phyloP scores from a whole-genome alignment of 2,113 vertebrate species.

The Brachypteracias leptosomus region DNA sequence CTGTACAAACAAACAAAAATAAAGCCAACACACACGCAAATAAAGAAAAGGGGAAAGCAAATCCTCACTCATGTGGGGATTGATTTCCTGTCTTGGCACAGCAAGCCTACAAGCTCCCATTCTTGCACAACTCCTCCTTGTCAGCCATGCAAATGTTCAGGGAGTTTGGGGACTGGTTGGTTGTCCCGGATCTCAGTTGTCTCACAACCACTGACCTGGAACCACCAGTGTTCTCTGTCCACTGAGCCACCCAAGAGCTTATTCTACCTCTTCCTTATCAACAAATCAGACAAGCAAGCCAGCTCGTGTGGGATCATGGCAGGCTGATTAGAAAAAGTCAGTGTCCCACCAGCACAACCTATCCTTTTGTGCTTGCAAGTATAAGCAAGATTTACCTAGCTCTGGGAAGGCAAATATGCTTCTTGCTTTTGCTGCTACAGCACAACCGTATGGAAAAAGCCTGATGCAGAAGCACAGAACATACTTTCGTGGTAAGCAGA shows the following conservation, averaged over 20 bases:
- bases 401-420: not conserved
- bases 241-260: not conserved
- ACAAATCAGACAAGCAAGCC: not conserved
- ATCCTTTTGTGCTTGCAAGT: not conserved
- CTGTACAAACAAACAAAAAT: not conserved
- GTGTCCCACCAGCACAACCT: not conserved
- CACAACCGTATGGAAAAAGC: not conserved
- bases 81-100: not conserved
- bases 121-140: not conserved
- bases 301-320: not conserved
- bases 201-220: not conserved
- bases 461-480: not conserved
- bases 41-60: conserved; percentile 1
- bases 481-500: not conserved
- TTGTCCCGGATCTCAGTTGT: not conserved
- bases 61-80: not conserved
- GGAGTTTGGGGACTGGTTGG: not conserved
- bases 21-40: not conserved
- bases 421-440: not conserved
- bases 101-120: not conserved
- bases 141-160: not conserved
- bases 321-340: not conserved
- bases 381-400: not conserved
- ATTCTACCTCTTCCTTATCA: not conserved
- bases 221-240: not conserved